A percentile compares a stretch with the other conserved stretches of the same genome.
Evolutionary conservation across 2,888 invertebrate genomes (phyloP).

Genomic region (Myathropa florea): DNA sequence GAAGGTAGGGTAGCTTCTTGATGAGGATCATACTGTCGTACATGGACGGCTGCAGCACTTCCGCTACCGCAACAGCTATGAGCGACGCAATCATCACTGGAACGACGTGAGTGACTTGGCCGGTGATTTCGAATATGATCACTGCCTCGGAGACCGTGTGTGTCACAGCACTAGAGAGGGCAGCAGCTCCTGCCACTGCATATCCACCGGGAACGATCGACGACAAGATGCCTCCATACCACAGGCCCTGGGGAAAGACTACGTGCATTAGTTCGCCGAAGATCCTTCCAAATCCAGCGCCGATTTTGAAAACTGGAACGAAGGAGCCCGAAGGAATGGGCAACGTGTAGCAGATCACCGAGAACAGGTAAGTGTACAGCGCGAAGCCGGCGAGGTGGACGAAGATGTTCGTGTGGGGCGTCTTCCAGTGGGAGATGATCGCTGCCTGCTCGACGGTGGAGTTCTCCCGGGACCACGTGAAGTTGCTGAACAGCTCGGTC

Average conservation of each 20-base stretch:
- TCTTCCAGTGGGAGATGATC: constrained; percentile 93
- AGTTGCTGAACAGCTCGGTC: constrained; percentile 93
- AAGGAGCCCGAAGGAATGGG: constrained; percentile 99
- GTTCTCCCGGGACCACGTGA: constrained; percentile 93
- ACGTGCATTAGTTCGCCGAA: constrained; percentile 96
- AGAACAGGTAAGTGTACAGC: constrained; percentile 91
- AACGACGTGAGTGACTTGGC: constrained; percentile 97
- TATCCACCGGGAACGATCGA: constrained; percentile 97
- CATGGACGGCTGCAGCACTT: constrained; percentile 95
- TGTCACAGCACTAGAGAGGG: constrained; percentile 97
- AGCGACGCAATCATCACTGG: constrained; percentile 98
- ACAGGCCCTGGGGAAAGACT: constrained; percentile 94
- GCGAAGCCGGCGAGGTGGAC: constrained; percentile 93
- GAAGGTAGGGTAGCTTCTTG: constrained; percentile 97
- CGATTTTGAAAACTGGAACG: constrained; percentile 98
- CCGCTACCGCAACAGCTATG: constrained; percentile 97
- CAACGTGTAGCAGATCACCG: constrained; percentile 95
- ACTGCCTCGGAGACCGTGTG: constrained; percentile 99
- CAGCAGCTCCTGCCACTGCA: constrained; percentile 97
- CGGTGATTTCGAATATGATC: constrained; percentile 99
- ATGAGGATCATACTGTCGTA: constrained; percentile 99
- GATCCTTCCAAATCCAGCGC: constrained; percentile 95
- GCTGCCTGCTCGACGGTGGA: constrained; percentile 91
- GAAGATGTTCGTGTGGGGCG: constrained; percentile 90
- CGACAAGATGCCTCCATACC: constrained; percentile 92